These are phyloP conservation scores for Acrobasis consociella DNA, from an alignment of 2,888 invertebrate genomes.

Conservation along the genomic window DNA sequence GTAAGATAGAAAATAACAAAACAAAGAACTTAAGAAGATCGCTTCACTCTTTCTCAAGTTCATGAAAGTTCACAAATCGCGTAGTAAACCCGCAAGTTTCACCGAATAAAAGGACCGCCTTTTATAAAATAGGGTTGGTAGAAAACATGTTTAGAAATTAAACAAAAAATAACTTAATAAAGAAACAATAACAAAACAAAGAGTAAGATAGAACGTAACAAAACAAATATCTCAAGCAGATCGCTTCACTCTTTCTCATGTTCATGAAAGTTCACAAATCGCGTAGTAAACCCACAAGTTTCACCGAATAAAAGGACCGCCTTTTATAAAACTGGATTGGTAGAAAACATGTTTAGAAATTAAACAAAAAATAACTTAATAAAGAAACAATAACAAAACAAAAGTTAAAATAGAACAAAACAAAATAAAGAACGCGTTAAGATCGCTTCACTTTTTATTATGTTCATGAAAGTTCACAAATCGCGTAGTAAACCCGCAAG, in stretches of 20 bases:
- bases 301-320: slow-evolving; percentile 47
- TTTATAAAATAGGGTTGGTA: slow-evolving; percentile 32
- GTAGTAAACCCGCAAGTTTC: slow-evolving; percentile 53
- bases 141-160: neutral
- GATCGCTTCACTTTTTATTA: slow-evolving; percentile 47
- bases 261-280: slow-evolving; percentile 55
- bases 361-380: slow-evolving; percentile 2
- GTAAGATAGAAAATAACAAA: slow-evolving; percentile 28
- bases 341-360: neutral
- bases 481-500: slow-evolving; percentile 53
- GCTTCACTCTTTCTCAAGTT: slow-evolving; percentile 47
- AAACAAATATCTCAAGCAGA: slow-evolving; percentile 40
- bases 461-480: slow-evolving; percentile 55
- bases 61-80: slow-evolving; percentile 55
- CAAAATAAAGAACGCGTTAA: slow-evolving; percentile 38
- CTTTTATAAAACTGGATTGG: slow-evolving; percentile 38
- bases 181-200: neutral
- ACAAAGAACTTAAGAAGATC: slow-evolving; percentile 41
- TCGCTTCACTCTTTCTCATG: slow-evolving; percentile 46
- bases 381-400: neutral
- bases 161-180: slow-evolving; percentile 3
- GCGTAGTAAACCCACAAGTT: slow-evolving; percentile 53
- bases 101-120: slow-evolving; percentile 49
- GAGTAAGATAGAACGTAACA: slow-evolving; percentile 25
- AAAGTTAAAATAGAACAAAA: slow-evolving; percentile 20